Percentiles rank a stretch among this genome's conserved stretches.
Evolutionary conservation across 2,888 invertebrate species (phyloP).

Genomic region (Platynereis dumerilii): DNA sequence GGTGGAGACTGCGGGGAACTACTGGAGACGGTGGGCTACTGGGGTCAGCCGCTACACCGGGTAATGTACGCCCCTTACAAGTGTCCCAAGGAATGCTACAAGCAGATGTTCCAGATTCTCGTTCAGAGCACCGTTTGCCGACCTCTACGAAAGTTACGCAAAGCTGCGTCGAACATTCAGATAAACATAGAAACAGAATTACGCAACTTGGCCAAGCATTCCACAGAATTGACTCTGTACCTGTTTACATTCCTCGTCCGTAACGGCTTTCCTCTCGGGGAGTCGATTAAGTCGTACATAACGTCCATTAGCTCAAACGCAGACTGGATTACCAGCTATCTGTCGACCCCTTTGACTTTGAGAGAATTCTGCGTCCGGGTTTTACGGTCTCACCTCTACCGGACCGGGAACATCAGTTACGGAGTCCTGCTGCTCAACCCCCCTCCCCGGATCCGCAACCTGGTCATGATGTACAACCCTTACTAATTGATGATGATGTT

Average conservation of each 20-base stretch:
- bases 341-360: conserved; percentile 27
- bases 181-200: conserved; percentile 32
- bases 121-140: conserved; percentile 35
- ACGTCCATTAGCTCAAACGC: neutral
- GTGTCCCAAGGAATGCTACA: conserved; percentile 37
- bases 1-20: conserved; percentile 36
- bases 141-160: conserved; percentile 5
- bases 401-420: conserved; percentile 34
- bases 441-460: conserved; percentile 28
- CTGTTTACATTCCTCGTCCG: conserved; percentile 32
- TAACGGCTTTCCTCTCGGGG: conserved; percentile 34
- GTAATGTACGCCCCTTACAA: conserved; percentile 35
- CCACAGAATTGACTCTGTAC: conserved; percentile 31
- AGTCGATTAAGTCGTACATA: conserved; percentile 25
- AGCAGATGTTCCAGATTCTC: conserved; percentile 34
- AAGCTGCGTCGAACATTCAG: conserved; percentile 1
- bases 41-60: conserved; percentile 37
- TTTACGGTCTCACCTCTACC: conserved; percentile 26
- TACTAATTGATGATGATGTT: no score
- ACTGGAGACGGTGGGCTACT: conserved; percentile 30
- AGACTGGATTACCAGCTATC: conserved; percentile 33
- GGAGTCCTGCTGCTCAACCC: conserved; percentile 26
- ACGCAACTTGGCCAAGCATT: conserved; percentile 32
- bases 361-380: conserved; percentile 32
- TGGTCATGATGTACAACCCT: conserved; percentile 33